Percentiles rank a stretch among this genome's conserved stretches.
These are phyloP conservation scores for Onthophagus sagittarius DNA, from an alignment of 2,888 invertebrate species.

Conservation along the genomic window DNA sequence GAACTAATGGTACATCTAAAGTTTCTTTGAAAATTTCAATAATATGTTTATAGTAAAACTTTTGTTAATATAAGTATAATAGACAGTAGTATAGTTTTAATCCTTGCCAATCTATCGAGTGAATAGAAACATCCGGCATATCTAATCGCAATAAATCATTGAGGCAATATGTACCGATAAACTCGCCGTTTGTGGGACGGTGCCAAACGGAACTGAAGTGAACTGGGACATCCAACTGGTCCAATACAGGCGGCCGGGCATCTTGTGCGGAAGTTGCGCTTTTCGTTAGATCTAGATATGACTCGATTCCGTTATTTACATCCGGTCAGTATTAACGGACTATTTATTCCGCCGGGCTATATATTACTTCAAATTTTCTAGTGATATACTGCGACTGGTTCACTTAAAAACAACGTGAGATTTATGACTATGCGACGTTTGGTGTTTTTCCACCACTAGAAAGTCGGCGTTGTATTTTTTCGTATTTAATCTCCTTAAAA, in stretches of 20 bases:
- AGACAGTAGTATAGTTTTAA: too few relatives aligned
- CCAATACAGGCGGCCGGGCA: not conserved
- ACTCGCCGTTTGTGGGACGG: not conserved
- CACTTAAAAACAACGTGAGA: conserved; percentile 1
- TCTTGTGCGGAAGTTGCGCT: not conserved
- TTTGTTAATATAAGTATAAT: too few relatives aligned
- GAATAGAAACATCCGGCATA: not conserved
- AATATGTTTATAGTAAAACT: too few relatives aligned
- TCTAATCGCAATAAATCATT: not conserved
- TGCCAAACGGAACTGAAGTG: not conserved
- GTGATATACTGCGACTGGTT: conserved; percentile 13
- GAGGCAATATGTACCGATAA: not conserved
- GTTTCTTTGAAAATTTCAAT: too few relatives aligned
- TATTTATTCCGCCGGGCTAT: conserved; percentile 13
- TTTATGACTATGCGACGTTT: conserved; percentile 8
- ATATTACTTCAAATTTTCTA: conserved; percentile 17
- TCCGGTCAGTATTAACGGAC: conserved; percentile 15
- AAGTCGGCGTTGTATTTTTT: too few relatives aligned
- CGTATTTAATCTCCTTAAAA: too few relatives aligned
- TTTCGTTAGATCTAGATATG: conserved; percentile 13
- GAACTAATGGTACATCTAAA: too few relatives aligned
- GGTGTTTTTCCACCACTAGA: not conserved
- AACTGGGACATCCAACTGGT: not conserved
- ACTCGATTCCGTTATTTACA: conserved; percentile 17
- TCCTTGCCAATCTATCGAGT: not conserved